Percentiles rank a stretch among this genome's conserved stretches.
phyloP scores from a whole-genome alignment of 2,113 vertebrate species.

The Gulo gulo region DNA sequence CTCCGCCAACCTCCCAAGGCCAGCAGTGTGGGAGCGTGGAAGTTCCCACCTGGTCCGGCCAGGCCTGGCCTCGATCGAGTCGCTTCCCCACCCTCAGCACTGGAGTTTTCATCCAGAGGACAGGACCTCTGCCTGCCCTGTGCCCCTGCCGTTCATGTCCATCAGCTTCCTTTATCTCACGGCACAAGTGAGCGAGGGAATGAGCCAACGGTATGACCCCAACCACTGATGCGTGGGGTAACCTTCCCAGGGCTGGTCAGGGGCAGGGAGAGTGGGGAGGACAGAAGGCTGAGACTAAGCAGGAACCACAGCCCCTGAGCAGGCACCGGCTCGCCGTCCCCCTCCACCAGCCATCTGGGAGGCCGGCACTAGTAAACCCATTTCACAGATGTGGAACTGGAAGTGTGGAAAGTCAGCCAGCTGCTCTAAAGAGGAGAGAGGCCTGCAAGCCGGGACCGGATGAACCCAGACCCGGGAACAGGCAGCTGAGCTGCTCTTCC shows the following conservation, averaged over 20 bases:
- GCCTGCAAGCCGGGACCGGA: background rate
- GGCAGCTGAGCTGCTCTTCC: background rate
- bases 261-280: accelerated
- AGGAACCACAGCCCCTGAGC: too few relatives aligned
- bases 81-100: background rate
- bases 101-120: background rate
- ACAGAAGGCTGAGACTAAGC: accelerated
- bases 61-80: background rate
- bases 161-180: accelerated
- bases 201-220: accelerated
- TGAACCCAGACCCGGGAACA: accelerated
- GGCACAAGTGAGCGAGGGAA: background rate
- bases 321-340: accelerated
- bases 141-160: accelerated
- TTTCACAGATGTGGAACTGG: background rate
- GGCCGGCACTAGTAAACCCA: background rate
- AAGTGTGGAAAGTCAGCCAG: background rate
- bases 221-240: accelerated
- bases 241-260: background rate
- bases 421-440: background rate
- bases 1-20: too few relatives aligned
- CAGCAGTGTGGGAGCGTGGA: accelerated
- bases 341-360: accelerated
- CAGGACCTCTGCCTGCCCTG: too few relatives aligned
- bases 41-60: accelerated